Evolutionary conservation across 1,140 invertebrate species (phyloP), one percentile per base, ranked within the genome.

Genomic region (Goniozus legneri): DNA sequence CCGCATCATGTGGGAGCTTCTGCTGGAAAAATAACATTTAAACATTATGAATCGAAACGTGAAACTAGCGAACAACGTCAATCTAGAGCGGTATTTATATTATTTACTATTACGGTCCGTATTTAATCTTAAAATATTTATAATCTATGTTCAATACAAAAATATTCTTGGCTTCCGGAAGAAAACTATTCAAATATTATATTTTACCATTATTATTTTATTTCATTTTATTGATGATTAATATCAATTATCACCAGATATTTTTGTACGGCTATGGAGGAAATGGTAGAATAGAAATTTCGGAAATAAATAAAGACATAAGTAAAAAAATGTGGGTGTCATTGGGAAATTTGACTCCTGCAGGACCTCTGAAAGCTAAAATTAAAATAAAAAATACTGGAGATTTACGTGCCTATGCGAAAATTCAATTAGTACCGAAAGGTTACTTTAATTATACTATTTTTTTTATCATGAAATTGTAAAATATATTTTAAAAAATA

Each of bases 221-320:
- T 30, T 48, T 31, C 12, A 37, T 38, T 39, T 52, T 52, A 14
- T 20, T 39, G 18, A 21, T 38, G n/a, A n/a, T n/a, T n/a, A n/a
- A n/a, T n/a, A n/a, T n/a, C n/a, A n/a, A n/a, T 62, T 59, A 54
- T 56, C 52, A 41, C 32, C 59, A 64, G 69, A 62, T 77, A 31
- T 56, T 55, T 32, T 58, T 80, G 13, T 77, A 65, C 52, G 79
- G 78, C 13, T 78, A 79, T 50, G 78, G 79, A 12, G 79, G 79
- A 8, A 66, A 55, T 43, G 60, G 65, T 16, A 76, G 68, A 60
- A 52, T 78, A 2, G 70, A 77, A 44, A 70, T 79, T 32, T 62
- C 60, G 4, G 67, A 76, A 58, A 65, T 71, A 4, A 63, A 70
- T 20, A 76, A 77, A 63, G 77, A 79, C 40, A 71, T 71, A n/a